Percentiles rank a stretch among this genome's conserved stretches.
Evolutionary conservation across 2,888 invertebrate species (phyloP).

Genomic region (Tetranychus piercei): DNA sequence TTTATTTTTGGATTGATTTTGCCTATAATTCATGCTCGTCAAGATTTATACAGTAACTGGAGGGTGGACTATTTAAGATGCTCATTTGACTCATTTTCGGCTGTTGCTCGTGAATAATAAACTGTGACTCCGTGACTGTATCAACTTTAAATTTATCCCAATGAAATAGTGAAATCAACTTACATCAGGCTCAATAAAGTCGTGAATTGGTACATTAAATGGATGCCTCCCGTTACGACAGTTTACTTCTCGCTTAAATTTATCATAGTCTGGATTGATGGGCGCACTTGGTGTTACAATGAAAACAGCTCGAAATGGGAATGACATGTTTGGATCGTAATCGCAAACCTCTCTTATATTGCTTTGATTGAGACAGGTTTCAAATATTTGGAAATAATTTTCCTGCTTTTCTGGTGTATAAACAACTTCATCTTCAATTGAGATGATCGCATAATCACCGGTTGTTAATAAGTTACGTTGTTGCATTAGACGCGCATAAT

Average conservation of each 20-base stretch:
- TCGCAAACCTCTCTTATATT: neutral
- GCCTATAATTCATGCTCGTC: too few species aligned
- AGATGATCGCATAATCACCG: slow-evolving; percentile 86
- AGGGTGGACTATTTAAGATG: too few species aligned
- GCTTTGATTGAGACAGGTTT: neutral
- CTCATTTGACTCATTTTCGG: too few species aligned
- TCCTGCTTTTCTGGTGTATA: slow-evolving; percentile 25
- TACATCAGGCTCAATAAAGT: slow-evolving; percentile 37
- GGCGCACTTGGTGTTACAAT: slow-evolving; percentile 59
- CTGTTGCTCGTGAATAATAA: too few species aligned
- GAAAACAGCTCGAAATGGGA: slow-evolving; percentile 53
- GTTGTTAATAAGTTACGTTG: slow-evolving; percentile 64
- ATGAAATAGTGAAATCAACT: neutral
- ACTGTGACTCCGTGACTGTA: too few species aligned
- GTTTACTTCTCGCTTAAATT: slow-evolving; percentile 50
- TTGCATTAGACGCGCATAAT: slow-evolving; percentile 81
- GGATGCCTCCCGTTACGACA: slow-evolving; percentile 50
- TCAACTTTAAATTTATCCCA: too few species aligned
- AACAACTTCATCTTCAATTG: slow-evolving; percentile 57
- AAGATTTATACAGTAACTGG: too few species aligned
- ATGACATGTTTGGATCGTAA: neutral
- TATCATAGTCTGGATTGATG: slow-evolving; percentile 49
- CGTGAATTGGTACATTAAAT: slow-evolving; percentile 59
- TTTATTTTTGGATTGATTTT: too few species aligned
- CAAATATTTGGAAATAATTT: slow-evolving; percentile 23